Evolutionary conservation across 1,140 invertebrate genomes (phyloP), one percentile per base, ranked within the genome.

Genomic region (Drosophila pseudoananassae): DNA sequence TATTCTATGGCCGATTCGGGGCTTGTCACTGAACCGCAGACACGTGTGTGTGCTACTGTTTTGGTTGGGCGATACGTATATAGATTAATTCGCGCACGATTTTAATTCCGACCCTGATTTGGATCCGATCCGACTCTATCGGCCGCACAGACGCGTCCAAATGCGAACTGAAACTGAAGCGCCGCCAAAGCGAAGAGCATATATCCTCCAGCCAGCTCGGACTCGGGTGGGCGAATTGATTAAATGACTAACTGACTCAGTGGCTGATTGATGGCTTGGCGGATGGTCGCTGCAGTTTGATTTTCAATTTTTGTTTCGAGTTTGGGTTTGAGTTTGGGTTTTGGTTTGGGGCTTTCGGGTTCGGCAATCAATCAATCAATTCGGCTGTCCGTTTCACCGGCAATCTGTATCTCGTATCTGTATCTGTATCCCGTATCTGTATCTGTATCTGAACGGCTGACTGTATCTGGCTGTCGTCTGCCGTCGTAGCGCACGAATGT

Each of bases 101-200:
- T 52, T 27, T 23, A 12, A 17, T 40, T 40, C 47, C 53, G 40
- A 59, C 25, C 51, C 36, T 27, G 14, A 46, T 75, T 50, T 25
- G 15, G 27, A 61, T 61, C 36, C 49, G 36, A 56, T 66, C 51
- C 65, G 72, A 66, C 51, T 73, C 46, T 76, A 61, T 76, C 76
- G 63, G 66, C 82, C 78, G 83, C 72, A 85, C 58, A 85, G 80
- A 84, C 81, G 81, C 82, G 83, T 85, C 78, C 78, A 88, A 85
- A 85, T 87, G 78, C 83, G 73, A 85, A 85, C 83, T 85, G 83
- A 85, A 46, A 20, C 15, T 17, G 66, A 88, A 85, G 71, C 64
- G 70, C 74, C 81, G 82, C 40, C 15, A 8, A 17, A 71, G 77
- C 68, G 69, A 87, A 87, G 82, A 87, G 12, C 38, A 40, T n/a